Percentiles rank a stretch among this genome's conserved stretches.
phyloP scores from a whole-genome alignment of 2,797 vertebrate genomes.

The Onychomys leucogaster region DNA sequence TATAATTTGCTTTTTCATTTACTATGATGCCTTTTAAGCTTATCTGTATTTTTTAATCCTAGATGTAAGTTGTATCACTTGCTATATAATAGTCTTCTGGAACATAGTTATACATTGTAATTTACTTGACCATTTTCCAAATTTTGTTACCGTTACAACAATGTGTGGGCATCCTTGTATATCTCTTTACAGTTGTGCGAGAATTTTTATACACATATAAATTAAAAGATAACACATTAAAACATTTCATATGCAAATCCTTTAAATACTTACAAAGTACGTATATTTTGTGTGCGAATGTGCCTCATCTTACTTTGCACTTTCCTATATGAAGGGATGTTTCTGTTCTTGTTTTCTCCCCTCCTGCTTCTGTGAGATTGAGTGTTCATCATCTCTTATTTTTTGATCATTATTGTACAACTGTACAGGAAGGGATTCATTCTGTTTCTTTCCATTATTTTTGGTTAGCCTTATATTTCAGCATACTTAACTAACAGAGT shows the following conservation, averaged over 20 bases:
- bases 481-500: neutral
- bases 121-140: neutral
- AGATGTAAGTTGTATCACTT: neutral
- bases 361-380: conserved; percentile 17
- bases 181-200: neutral
- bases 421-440: neutral
- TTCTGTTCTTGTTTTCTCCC: neutral
- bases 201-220: neutral
- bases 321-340: neutral
- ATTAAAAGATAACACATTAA: neutral
- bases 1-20: neutral
- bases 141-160: conserved; percentile 33
- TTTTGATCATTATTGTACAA: neutral
- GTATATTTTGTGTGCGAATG: neutral
- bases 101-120: neutral
- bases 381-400: neutral
- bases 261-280: neutral
- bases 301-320: neutral
- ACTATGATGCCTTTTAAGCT: neutral
- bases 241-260: neutral
- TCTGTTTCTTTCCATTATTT: neutral
- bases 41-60: neutral
- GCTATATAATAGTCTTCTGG: neutral
- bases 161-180: neutral
- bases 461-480: neutral